These are phyloP conservation scores for Leptogaster cylindrica DNA, from an alignment of 2,888 invertebrate species.

Conservation along the genomic window DNA sequence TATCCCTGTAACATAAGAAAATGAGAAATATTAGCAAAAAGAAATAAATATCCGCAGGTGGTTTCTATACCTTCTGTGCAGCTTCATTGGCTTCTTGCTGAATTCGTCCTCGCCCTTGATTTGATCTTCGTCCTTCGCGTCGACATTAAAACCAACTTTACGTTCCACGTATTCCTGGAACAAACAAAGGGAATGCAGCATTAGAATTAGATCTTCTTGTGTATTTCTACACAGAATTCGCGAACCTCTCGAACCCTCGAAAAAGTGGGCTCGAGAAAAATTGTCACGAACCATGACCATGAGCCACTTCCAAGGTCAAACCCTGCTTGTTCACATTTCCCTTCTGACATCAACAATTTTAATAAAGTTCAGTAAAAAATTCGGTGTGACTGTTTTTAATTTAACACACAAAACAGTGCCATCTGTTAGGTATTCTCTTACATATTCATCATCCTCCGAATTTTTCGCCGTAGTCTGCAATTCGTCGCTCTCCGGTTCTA, in stretches of 20 bases:
- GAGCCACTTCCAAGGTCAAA: no score
- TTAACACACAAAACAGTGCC: no score
- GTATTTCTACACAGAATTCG: no score
- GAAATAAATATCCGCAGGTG: background rate
- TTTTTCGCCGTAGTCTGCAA: conserved; percentile 56
- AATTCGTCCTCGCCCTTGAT: conserved; percentile 58
- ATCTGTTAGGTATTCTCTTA: conserved; percentile 70
- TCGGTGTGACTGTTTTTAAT: background rate
- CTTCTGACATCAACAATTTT: background rate
- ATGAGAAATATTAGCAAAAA: background rate
- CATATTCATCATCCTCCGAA: conserved; percentile 69
- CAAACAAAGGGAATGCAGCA: no score
- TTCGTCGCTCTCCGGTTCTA: conserved; percentile 58
- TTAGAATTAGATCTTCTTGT: no score
- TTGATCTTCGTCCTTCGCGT: conserved; percentile 52
- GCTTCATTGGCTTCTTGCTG: conserved; percentile 60
- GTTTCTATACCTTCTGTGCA: conserved; percentile 59
- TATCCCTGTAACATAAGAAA: conserved; percentile 88
- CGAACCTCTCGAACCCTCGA: no score
- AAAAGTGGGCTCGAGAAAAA: no score
- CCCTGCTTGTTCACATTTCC: no score
- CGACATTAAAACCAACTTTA: conserved; percentile 71
- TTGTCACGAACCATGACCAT: no score
- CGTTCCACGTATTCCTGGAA: conserved; percentile 64
- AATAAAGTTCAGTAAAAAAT: conserved; percentile 35